phyloP scores from a whole-genome alignment of 2,888 invertebrate species.

The Dicycla oo region DNA sequence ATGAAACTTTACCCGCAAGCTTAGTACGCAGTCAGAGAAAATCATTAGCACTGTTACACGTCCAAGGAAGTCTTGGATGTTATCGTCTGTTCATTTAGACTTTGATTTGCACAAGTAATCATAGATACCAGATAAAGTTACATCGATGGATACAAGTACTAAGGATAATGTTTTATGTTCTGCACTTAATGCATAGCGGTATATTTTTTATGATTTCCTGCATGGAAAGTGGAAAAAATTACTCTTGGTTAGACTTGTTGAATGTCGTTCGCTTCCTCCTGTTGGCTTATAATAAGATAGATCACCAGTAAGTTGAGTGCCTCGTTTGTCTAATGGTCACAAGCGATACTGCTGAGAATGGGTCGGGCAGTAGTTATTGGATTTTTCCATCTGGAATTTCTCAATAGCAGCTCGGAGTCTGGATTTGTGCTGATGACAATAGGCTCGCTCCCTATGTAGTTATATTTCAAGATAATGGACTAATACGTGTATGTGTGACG shows the following conservation, averaged over 20 bases:
- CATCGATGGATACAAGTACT: background rate
- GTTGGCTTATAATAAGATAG: background rate
- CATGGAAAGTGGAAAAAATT: background rate
- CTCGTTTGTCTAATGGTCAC: too few species aligned
- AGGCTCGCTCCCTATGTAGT: too few species aligned
- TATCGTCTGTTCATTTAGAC: conserved; percentile 19
- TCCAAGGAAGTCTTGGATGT: conserved; percentile 28
- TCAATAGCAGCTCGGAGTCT: too few species aligned
- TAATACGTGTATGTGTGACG: too few species aligned
- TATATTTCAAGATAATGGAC: too few species aligned
- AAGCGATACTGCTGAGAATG: too few species aligned
- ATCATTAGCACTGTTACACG: conserved; percentile 10
- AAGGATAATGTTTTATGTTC: conserved; percentile 11
- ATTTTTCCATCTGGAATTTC: too few species aligned
- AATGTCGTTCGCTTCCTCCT: background rate
- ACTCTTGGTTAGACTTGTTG: background rate
- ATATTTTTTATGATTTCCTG: conserved; percentile 45
- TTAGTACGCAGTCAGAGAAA: conserved; percentile 22
- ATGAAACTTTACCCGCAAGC: conserved; percentile 8
- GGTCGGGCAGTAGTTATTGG: too few species aligned
- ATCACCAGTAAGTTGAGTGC: background rate
- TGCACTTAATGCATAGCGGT: conserved; percentile 13
- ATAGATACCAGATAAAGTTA: conserved; percentile 30
- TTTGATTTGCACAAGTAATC: conserved; percentile 36
- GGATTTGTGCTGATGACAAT: too few species aligned